phyloP scores from a whole-genome alignment of 2,113 vertebrate species.

The Seriola dumerili region DNA sequence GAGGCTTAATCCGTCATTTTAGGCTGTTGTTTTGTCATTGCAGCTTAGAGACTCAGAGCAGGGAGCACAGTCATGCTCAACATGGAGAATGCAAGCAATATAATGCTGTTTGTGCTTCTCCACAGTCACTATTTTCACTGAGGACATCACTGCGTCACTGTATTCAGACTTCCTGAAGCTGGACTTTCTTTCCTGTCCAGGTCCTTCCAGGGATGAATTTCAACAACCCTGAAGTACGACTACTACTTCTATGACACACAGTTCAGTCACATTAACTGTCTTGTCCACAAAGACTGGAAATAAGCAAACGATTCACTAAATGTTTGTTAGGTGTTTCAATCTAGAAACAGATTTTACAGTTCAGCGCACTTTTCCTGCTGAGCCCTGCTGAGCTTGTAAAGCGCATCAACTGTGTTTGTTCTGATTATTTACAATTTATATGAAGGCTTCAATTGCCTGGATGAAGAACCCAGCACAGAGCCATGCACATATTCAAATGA shows the following conservation, averaged over 20 bases:
- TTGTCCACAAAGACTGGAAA: constrained; percentile 1
- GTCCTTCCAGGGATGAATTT: background rate
- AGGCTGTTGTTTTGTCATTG: constrained; percentile 20
- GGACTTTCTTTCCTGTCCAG: background rate
- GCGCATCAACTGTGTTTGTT: constrained; percentile 24
- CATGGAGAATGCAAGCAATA: constrained; percentile 19
- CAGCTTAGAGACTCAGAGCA: constrained; percentile 32
- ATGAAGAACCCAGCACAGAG: constrained; percentile 4
- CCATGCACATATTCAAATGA: constrained; percentile 38
- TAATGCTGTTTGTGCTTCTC: constrained; percentile 25
- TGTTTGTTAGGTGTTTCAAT: constrained; percentile 43
- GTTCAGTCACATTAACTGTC: background rate
- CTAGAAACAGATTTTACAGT: constrained; percentile 21
- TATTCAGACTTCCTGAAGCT: background rate
- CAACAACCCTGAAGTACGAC: background rate
- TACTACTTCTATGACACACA: constrained; percentile 11
- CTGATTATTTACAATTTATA: constrained; percentile 29
- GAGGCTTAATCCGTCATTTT: constrained; percentile 13
- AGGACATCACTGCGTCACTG: constrained; percentile 4
- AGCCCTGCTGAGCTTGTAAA: background rate
- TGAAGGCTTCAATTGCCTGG: constrained; percentile 4
- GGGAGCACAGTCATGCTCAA: constrained; percentile 25
- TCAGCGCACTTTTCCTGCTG: background rate
- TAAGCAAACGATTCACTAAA: constrained; percentile 45
- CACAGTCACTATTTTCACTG: background rate